Evolutionary conservation across 2,888 invertebrate species (phyloP).

Genomic region (Drosophila nigritarsus): DNA sequence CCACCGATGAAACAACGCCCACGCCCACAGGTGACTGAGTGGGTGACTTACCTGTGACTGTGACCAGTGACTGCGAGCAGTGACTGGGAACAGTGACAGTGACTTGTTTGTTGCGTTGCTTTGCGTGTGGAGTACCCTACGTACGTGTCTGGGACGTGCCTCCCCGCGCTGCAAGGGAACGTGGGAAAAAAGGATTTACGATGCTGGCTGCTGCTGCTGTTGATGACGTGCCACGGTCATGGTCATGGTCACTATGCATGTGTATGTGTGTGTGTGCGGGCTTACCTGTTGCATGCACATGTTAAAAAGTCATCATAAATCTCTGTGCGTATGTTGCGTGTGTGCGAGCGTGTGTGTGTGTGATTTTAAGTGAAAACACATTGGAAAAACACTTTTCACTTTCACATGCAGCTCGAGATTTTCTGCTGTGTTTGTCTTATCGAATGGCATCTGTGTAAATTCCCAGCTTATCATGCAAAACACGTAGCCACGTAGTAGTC

Average conservation of each 20-base stretch:
- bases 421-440: constrained; percentile 56
- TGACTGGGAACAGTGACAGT: constrained; percentile 11
- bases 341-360: constrained; percentile 18
- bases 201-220: constrained; percentile 34
- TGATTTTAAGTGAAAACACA: constrained; percentile 8
- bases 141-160: constrained; percentile 46
- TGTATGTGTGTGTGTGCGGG: constrained; percentile 27
- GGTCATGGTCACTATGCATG: constrained; percentile 5
- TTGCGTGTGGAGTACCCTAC: constrained; percentile 13
- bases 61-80: constrained; percentile 34
- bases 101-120: not conserved
- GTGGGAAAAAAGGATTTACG: constrained; percentile 80
- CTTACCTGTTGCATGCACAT: constrained; percentile 75
- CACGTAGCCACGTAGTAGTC: constrained; percentile 62
- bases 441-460: constrained; percentile 76
- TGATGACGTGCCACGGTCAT: constrained; percentile 64
- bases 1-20: constrained; percentile 39
- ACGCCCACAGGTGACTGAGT: constrained; percentile 31
- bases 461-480: constrained; percentile 81
- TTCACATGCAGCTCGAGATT: constrained; percentile 45
- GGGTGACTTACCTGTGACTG: constrained; percentile 3
- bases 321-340: constrained; percentile 36
- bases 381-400: constrained; percentile 63
- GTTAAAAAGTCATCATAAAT: constrained; percentile 80
- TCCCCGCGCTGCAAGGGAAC: constrained; percentile 55